phyloP scores from a whole-genome alignment of 2,797 vertebrate genomes.

The Phrynocephalus forsythii region DNA sequence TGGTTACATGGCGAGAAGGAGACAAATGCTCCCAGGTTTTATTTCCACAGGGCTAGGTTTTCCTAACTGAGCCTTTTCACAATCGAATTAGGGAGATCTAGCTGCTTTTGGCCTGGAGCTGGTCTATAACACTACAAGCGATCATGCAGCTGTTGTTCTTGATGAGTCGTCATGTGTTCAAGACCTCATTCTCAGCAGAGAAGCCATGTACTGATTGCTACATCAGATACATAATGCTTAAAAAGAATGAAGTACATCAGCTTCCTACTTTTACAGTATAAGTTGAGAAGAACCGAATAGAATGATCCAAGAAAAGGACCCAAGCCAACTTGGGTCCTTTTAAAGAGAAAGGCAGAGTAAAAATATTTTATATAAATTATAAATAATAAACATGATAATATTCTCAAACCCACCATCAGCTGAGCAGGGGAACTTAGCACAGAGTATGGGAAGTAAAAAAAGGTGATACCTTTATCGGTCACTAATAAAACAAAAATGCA shows the following conservation, averaged over 20 bases:
- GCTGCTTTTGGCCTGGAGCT: background rate
- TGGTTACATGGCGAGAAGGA: background rate
- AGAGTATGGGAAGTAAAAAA: background rate
- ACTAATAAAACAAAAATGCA: no score
- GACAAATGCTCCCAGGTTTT: conserved; percentile 3
- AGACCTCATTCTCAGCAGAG: conserved; percentile 21
- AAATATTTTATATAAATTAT: no score
- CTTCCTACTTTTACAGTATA: background rate
- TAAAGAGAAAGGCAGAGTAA: no score
- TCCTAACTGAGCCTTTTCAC: background rate
- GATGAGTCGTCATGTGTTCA: background rate
- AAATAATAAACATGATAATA: background rate
- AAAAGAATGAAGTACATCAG: background rate
- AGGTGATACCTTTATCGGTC: no score
- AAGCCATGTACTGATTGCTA: conserved; percentile 33
- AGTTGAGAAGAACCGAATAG: no score
- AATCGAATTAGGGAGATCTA: background rate
- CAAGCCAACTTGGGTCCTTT: no score
- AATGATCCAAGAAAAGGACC: no score
- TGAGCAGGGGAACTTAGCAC: background rate
- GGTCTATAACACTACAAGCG: background rate
- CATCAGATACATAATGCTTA: background rate
- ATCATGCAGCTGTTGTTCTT: background rate
- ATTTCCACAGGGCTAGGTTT: background rate
- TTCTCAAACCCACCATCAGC: background rate